Base-by-base conservation (phyloP, 2,113 vertebrate species). In the Lepus europaeus region DNA sequence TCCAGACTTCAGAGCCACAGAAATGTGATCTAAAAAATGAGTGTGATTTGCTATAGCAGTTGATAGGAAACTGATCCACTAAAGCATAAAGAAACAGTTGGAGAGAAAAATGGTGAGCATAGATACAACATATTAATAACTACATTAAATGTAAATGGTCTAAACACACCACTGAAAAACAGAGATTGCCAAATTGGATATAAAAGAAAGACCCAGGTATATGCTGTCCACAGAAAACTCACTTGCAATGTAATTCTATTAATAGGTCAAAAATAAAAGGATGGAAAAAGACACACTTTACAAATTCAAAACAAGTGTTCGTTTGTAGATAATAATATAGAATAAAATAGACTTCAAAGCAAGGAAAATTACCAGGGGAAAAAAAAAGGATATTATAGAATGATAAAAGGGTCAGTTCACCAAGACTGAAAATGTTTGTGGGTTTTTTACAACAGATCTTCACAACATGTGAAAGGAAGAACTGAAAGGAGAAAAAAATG, bases 191-290 rank as follows among this genome's bases (percentile, higher is more conserved):
- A 93, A 45, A 23, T 77, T 82, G 45, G 23, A 56, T 36, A 22
- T n/a, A 20, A 70, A 82, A 82, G 3, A 29, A 69, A 86, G 11
- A 22, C 3, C 27, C 4, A 72, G 6, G 6, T 63, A 0, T 68
- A 13, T 45, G 36, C 29, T 80, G 2, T 68, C 12, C 76, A 29
- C 45, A 36, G 51, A 33, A 93, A 69, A 94, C 9, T n/a, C 56
- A 86, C 33, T 77, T 59, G 77, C 77, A 84, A 31, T 27, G n/a
- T 61, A n/a, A 63, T 85, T 29, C 39, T 64, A 39, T 25, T 74
- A 69, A 2, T 80, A 78, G 23, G 29, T 8, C 87, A 79, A 90
- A 94, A 87, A 83, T 83, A 66, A 61, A 76, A 81, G 16, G 31
- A 27, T 95, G 3, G n/a, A 23, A 80, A 88, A 85, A 69, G n/a